Evolutionary conservation across 1,140 invertebrate species (phyloP).

Genomic region (Hycleus cichorii): DNA sequence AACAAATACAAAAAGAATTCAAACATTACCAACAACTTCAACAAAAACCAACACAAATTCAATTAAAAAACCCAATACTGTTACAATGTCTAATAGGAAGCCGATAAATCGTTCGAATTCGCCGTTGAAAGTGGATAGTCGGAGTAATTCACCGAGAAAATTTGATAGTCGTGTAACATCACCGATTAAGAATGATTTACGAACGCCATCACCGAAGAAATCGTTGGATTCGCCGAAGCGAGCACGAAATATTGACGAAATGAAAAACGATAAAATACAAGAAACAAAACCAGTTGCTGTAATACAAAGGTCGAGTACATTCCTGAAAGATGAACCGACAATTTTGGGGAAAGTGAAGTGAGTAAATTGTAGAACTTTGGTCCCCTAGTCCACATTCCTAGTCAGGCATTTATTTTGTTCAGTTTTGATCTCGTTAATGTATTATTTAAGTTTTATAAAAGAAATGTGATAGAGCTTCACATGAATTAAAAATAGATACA

Average conservation of each 20-base stretch:
- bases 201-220: conserved; percentile 28
- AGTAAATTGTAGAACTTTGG: conserved; percentile 18
- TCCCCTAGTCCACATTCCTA: conserved; percentile 18
- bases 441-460: conserved; percentile 5
- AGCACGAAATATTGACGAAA: not conserved
- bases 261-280: conserved; percentile 5
- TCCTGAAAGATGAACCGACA: conserved; percentile 59
- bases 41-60: not conserved
- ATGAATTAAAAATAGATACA: not conserved
- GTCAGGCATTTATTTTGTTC: conserved; percentile 14
- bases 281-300: conserved; percentile 25
- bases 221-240: conserved; percentile 14
- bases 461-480: conserved; percentile 7
- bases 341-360: conserved; percentile 32
- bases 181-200: conserved; percentile 25
- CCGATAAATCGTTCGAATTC: conserved; percentile 26
- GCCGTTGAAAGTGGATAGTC: conserved; percentile 28
- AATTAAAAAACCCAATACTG: not conserved
- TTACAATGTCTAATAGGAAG: conserved; percentile 10
- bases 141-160: conserved; percentile 28
- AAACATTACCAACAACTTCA: not conserved
- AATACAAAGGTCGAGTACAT: conserved; percentile 58
- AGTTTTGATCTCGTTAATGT: conserved; percentile 15
- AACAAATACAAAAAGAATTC: not conserved
- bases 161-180: conserved; percentile 31